Evolutionary conservation across 2,888 invertebrate genomes (phyloP), one percentile per base, ranked within the genome.

Genomic region (Entomobrya proxima): DNA sequence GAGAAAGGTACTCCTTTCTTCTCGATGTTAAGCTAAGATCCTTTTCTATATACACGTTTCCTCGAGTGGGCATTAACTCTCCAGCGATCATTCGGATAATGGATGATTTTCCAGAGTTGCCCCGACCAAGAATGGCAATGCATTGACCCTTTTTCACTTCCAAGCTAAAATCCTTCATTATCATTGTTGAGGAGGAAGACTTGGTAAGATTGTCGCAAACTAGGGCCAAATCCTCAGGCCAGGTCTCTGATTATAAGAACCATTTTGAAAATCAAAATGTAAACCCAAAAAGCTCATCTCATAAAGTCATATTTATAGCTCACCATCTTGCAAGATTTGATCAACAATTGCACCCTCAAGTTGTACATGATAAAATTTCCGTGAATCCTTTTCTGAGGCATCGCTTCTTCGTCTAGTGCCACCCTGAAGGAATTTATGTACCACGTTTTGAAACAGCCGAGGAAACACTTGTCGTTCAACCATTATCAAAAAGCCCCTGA

Each of bases 61-160:
- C 89, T 52, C 78, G 78, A 2, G 89, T 89, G 0, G 88, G 87
- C 2, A 88, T 44, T 0, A 55, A 58, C 18, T 83, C 67, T 11
- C 89, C 89, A 15, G 83, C 83, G 2, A 89, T 61, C 77, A 89
- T 87, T 40, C 78, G 58, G 11, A 79, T 50, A 37, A 88, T 50
- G 1, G 72, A 72, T 0, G 87, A 74, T 47, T 89, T 89, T 27
- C 88, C 89, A 6, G 81, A 75, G 6, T 86, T 86, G n/a, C 86
- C 86, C 18, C 88, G 79, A 0, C 89, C 89, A 11, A 89, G 27
- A 35, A 89, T 86, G 35, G 86, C 88, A 13, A 89, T 77, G 27
- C 88, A 88, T 30, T 88, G 83, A 6, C 88, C 88, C 61, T 77
- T 86, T 30, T 85, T 88, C 1, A 87, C 82, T 24, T 83, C 87